Conservation (phyloP, 2,888 invertebrate species). For the Terebella lapidaria region DNA sequence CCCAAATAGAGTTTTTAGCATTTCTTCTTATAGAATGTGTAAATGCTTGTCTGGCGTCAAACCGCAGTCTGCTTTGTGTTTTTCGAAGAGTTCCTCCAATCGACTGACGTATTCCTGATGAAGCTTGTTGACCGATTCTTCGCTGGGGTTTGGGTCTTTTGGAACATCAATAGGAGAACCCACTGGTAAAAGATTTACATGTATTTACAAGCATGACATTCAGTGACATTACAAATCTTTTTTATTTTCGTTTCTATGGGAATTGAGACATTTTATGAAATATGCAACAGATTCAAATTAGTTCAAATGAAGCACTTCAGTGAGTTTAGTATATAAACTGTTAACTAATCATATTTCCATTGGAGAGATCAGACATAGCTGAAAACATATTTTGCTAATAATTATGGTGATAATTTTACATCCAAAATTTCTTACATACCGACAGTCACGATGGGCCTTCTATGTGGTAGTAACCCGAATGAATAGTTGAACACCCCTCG, state of each 20-base stretch:
- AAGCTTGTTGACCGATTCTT: conserved; percentile 70
- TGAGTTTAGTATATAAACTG: background rate
- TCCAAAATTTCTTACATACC: too few relatives aligned
- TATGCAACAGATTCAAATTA: background rate
- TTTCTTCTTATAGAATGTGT: too few relatives aligned
- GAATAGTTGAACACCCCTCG: too few relatives aligned
- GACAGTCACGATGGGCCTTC: too few relatives aligned
- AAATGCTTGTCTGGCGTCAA: too few relatives aligned
- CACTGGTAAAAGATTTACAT: conserved; percentile 60
- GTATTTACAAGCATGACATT: background rate
- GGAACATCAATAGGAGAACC: conserved; percentile 77
- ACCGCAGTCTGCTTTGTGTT: conserved; percentile 75
- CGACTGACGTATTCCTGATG: conserved; percentile 71
- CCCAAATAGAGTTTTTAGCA: too few relatives aligned
- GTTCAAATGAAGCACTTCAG: background rate
- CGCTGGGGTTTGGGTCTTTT: conserved; percentile 64
- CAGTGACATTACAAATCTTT: background rate
- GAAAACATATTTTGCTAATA: too few relatives aligned
- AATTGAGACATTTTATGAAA: too few relatives aligned
- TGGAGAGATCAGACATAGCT: too few relatives aligned
- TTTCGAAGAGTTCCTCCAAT: conserved; percentile 72
- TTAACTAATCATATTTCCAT: background rate
- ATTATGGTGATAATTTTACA: too few relatives aligned
- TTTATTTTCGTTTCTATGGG: background rate
- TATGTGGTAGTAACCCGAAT: too few relatives aligned